These are phyloP conservation scores for Heterochromis multidens DNA, from an alignment of 2,113 vertebrate genomes.

Conservation along the genomic window DNA sequence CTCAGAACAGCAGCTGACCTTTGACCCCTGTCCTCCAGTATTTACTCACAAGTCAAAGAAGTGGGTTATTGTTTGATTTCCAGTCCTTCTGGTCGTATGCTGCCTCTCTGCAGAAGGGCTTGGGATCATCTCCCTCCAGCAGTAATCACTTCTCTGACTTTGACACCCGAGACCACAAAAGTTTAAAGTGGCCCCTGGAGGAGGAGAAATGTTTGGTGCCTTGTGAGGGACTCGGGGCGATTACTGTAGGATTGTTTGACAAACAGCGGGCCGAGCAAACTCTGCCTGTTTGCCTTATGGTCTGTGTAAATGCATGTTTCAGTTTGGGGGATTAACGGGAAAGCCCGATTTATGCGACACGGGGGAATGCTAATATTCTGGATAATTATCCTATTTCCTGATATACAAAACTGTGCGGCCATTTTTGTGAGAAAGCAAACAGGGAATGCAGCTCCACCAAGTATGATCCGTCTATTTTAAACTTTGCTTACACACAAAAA, in stretches of 20 bases:
- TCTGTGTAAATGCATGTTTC: neutral
- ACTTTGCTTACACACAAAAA: neutral
- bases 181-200: neutral
- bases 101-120: neutral
- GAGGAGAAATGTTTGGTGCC: neutral
- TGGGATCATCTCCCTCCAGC: neutral
- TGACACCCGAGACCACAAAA: neutral
- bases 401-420: neutral
- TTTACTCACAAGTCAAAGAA: neutral
- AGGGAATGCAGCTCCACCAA: neutral
- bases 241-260: slow-evolving; percentile 28
- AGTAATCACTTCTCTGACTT: neutral
- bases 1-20: neutral
- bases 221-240: neutral
- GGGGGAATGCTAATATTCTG: slow-evolving; percentile 19
- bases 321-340: neutral
- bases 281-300: slow-evolving; percentile 32
- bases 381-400: slow-evolving; percentile 17
- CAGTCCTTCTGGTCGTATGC: neutral
- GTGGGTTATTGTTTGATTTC: neutral
- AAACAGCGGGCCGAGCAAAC: neutral
- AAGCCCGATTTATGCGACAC: slow-evolving; percentile 8
- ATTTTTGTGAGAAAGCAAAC: slow-evolving; percentile 30
- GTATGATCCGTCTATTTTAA: slow-evolving; percentile 2
- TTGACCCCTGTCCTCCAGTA: neutral